Base-by-base conservation (phyloP, 2,888 invertebrate species). In the Habroteleia sp. region DNA sequence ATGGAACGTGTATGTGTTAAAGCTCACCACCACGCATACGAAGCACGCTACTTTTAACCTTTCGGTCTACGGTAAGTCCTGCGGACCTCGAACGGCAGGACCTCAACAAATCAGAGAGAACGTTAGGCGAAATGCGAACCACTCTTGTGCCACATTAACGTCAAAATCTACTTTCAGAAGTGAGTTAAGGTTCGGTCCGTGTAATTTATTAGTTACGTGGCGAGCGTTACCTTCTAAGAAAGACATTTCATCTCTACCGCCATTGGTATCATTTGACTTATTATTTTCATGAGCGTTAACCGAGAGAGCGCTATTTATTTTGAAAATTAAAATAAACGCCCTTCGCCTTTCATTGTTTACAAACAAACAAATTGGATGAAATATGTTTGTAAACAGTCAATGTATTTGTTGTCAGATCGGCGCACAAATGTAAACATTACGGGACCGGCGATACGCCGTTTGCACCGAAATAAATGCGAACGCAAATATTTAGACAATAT, bases 1-100 rank as follows among this genome's bases (percentile, higher is more conserved):
- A 84, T 83, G 84, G 83, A 79, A 79, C 78, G 83, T 83, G 82
- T 83, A 80, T 83, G n/a, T n/a, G 83, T 84, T 81, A 79, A 78
- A 52, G 74, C 71, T 74, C 74, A 72, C 77, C 74, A 76, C 54
- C 62, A 78, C 79, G 84, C 83, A 84, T 85, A 84, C 83, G 71
- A 81, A 83, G 81, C 60, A 48, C 68, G 48, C 46, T 56, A 62
- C 62, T 75, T 77, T 76, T 73, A 65, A 35, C 48, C 54, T 74
- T 52, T 27, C 23, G 31, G 44, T 48, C 48, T n/a, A 44, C 10
- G 35, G 29, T 54, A 11, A 48, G 50, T 14, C 25, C 42, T 11
- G 58, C 23, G 50, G 42, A 60, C 48, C 31, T 37, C 50, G 25
- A n/a, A n/a, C 63, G 23, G 16, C 27, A 39, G 44, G 20, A 62